Evolutionary conservation across 2,797 vertebrate genomes (phyloP), one percentile per base, ranked within the genome.

Genomic region (Enoplosus armatus): DNA sequence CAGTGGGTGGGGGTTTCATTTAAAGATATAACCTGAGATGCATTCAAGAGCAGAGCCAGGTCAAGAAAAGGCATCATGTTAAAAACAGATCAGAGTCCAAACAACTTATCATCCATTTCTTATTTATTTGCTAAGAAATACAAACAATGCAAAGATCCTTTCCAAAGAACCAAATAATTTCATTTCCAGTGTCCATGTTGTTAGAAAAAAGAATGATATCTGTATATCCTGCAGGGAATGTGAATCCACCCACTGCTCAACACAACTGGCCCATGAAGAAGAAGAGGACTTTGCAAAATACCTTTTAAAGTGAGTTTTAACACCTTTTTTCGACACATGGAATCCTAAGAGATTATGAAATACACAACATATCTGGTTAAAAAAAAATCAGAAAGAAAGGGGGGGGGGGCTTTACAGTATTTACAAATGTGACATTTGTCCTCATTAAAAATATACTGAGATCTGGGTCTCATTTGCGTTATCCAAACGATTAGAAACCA

Each of bases 51-150:
- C 6, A 47, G 15, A 56, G 12, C 47, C 58, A 29, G 10, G 47
- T 56, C 26, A 39, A 35, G 6, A 6, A 29, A 20, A 22, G 8
- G 26, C 10, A 18, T 48, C 50, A 27, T 22, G 6, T 69, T 45
- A 9, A 76, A 79, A 75, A 77, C 33, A 68, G 67, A 82, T 61
- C 29, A 66, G 33, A 86, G 85, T 66, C 72, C 68, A 85, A 87
- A 73, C 68, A 75, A 79, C 59, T 72, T 55, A 79, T 91, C 72
- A 85, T 82, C 74, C 66, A 74, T 86, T 85, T 89, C 50, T 85
- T 37, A 62, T 95, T 95, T 95, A 96, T 95, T 95, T 91, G 75
- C 91, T 91, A 87, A 90, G 76, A 92, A 94, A 89, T 95, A 94
- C 90, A 94, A 94, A 95, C 82, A 90, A 87, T 91, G 84, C 83